Conservation (phyloP, 2,797 vertebrate species). For the Peromyscus nudipes region DNA sequence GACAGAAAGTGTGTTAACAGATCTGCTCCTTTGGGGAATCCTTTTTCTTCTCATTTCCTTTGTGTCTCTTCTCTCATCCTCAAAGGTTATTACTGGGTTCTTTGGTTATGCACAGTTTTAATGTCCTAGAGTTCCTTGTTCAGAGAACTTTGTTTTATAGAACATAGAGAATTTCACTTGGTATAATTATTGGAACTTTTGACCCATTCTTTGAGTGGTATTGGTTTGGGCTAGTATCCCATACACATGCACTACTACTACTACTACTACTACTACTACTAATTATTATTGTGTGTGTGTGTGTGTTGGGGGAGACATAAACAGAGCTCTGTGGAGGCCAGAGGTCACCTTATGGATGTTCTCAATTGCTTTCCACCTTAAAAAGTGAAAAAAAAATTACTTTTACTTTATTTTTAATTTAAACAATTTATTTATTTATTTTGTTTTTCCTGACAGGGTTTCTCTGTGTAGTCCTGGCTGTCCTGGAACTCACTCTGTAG, state of each 20-base stretch:
- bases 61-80: constrained; percentile 85
- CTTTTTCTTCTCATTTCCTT: constrained; percentile 81
- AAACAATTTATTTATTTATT: neutral
- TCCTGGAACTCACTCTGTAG: neutral
- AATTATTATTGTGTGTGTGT: neutral
- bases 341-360: neutral
- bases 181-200: constrained; percentile 7
- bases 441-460: neutral
- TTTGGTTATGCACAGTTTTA: constrained; percentile 85
- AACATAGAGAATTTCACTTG: constrained; percentile 40
- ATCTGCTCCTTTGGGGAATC: constrained; percentile 86
- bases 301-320: neutral
- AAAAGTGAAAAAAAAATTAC: neutral
- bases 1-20: constrained; percentile 90
- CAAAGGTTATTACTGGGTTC: constrained; percentile 82
- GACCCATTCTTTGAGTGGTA: neutral
- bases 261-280: too few relatives aligned
- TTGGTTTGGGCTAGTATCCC: constrained; percentile 22
- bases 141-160: constrained; percentile 18
- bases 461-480: neutral
- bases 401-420: neutral
- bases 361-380: neutral
- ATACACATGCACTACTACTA: neutral
- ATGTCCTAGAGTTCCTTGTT: constrained; percentile 84
- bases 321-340: neutral